Base-by-base conservation (phyloP, 2,113 vertebrate genomes). In the Pogona vitticeps region DNA sequence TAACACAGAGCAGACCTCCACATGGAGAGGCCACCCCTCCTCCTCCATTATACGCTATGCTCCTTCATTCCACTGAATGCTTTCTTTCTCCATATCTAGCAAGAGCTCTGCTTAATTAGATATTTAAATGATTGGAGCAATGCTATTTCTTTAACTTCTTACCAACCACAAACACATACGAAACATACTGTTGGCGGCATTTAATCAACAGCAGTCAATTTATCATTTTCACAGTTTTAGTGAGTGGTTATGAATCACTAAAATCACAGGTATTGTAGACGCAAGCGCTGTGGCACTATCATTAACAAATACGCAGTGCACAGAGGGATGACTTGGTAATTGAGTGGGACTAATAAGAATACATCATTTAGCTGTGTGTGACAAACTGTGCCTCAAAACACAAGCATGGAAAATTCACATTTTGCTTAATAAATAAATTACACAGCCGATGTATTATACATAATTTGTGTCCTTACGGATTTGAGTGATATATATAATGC, bases 391-490 rank as follows among this genome's bases (percentile, higher is more conserved):
- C 95, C 95, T 96, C 95, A 95, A 95, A 97, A 96, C 95, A 95
- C 94, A 92, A 96, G 96, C 96, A 97, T 94, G 97, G 97, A 97
- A 97, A 97, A 97, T 97, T 97, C 98, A 97, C 96, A 95, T 98
- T 99, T 98, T 98, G 97, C 97, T 97, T 98, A 98, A 98, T 99
- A 98, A 99, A 98, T 98, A 98, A 98, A 98, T 98, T 97, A 99
- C 96, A 96, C 95, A 97, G 96, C 95, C 95, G 92, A 98, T 98
- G 97, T 97, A 97, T 98, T 98, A 98, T 98, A 97, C 97, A 98
- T 98, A 95, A 97, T 97, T 97, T 96, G 97, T 98, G 98, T 97
- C 97, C 97, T 96, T 82, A 90, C 97, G 96, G 97, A 97, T 97
- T 98, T 97, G 97, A 97, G 96, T 98, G 97, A 99, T 98, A 97